Base-by-base conservation (phyloP, 1,140 invertebrate species). In the Piezodorus guildinii region DNA sequence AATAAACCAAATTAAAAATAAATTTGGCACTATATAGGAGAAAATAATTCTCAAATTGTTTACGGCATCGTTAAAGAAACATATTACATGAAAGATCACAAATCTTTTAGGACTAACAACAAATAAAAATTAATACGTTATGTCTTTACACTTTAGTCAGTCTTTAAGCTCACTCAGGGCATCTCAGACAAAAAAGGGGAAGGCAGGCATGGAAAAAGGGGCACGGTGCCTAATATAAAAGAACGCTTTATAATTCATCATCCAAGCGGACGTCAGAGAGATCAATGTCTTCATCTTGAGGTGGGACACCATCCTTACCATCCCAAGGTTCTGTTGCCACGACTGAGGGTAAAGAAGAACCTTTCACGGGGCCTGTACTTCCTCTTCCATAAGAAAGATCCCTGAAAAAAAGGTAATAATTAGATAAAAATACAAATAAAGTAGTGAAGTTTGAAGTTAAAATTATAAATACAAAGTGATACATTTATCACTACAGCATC, bases 331-430 rank as follows among this genome's bases (percentile, higher is more conserved):
- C 85, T 3, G 81, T 82, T 23, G 76, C 77, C 3, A 77, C 70
- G 43, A 98, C 83, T 67, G 84, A 80, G 15, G 94, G 95, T 71
- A 98, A 81, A 69, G 86, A 78, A 4, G 87, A 85, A 17, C 92
- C 92, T 72, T 84, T 87, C 1, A 99, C 81, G 3, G 94, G 90
- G 0, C 89, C 86, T 4, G 94, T 98, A 59, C 91, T 87, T 16
- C 95, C 94, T 68, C 91, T 85, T 17, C 96, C 96, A 74, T 90
- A 98, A 34, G 92, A 94, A 14, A 99, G 78, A 74, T 98, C 94
- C 71, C 94, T 87, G 73, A 34, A 77, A 77, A 70, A 58, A n/a
- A n/a, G 64, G 67, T 60, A 66, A 65, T 66, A 39, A 39, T 39
- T 39, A 39, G 9, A 39, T 39, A 30, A 30, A n/a, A n/a, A n/a